phyloP scores from a whole-genome alignment of 1,140 invertebrate species.

The Dolichoris vasculosae region DNA sequence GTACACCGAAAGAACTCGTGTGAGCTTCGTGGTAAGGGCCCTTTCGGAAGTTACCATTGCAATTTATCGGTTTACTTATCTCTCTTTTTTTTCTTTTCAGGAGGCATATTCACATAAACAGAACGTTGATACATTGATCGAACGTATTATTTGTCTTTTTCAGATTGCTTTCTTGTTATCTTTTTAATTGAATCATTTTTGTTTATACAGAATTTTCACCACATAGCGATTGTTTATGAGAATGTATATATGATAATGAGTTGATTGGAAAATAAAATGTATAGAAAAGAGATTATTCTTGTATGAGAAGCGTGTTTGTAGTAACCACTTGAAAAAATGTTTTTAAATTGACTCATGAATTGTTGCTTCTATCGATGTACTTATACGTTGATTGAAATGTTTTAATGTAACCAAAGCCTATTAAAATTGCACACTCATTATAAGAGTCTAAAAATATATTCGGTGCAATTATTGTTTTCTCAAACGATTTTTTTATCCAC shows the following conservation, averaged over 20 bases:
- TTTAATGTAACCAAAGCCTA: conserved; percentile 8
- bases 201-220: background rate
- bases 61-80: conserved; percentile 41
- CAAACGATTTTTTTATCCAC: background rate
- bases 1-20: background rate
- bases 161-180: background rate
- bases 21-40: conserved; percentile 36
- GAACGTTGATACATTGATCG: background rate
- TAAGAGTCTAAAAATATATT: conserved; percentile 12
- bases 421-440: conserved; percentile 3
- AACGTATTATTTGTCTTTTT: background rate
- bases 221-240: background rate
- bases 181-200: conserved; percentile 23
- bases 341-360: conserved; percentile 45
- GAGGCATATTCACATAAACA: background rate
- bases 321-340: conserved; percentile 1
- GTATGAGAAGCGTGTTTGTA: background rate
- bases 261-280: background rate
- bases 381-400: conserved; percentile 33
- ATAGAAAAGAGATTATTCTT: background rate
- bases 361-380: conserved; percentile 5
- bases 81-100: background rate
- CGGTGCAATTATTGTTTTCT: conserved; percentile 7
- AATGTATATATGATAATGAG: conserved; percentile 1
- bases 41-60: conserved; percentile 40